Conservation (phyloP, 2,888 invertebrate genomes). For the Protonemura montana region DNA sequence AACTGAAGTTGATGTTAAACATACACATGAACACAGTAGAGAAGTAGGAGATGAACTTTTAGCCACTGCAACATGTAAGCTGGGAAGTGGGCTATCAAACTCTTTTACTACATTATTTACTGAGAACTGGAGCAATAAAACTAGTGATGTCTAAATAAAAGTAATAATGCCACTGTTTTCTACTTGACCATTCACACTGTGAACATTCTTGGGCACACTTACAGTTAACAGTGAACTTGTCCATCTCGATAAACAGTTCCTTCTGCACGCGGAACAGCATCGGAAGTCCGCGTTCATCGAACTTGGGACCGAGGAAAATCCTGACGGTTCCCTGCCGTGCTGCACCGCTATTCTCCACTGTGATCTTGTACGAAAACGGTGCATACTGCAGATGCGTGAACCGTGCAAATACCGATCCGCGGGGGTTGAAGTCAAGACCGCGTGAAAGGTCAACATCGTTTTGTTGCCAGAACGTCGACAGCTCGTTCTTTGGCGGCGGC, state of each 20-base stretch:
- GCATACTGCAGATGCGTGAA: slow-evolving; percentile 56
- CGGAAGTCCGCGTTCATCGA: slow-evolving; percentile 52
- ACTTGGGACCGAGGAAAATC: slow-evolving; percentile 54
- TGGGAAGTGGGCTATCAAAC: too few relatives aligned
- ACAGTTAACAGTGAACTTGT: slow-evolving; percentile 62
- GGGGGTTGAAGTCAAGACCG: slow-evolving; percentile 56
- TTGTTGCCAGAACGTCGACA: slow-evolving; percentile 55
- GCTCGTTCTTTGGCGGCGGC: slow-evolving; percentile 48
- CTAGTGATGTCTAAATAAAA: too few relatives aligned
- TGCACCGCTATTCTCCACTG: slow-evolving; percentile 29
- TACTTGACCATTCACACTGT: too few relatives aligned
- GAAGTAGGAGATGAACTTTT: too few relatives aligned
- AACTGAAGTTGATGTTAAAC: too few relatives aligned
- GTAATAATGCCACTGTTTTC: too few relatives aligned
- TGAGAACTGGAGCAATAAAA: too few relatives aligned
- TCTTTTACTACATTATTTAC: too few relatives aligned
- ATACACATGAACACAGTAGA: too few relatives aligned
- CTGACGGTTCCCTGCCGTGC: slow-evolving; percentile 49
- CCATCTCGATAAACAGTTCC: slow-evolving; percentile 54
- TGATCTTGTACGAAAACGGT: slow-evolving; percentile 53
- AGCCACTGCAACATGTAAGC: too few relatives aligned
- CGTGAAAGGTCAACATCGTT: slow-evolving; percentile 56
- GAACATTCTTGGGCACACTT: slow-evolving; percentile 57
- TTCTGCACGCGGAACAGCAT: slow-evolving; percentile 53
- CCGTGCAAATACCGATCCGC: slow-evolving; percentile 51